These are phyloP conservation scores for Pherbina coryleti DNA, from an alignment of 2,888 invertebrate genomes.

Conservation along the genomic window DNA sequence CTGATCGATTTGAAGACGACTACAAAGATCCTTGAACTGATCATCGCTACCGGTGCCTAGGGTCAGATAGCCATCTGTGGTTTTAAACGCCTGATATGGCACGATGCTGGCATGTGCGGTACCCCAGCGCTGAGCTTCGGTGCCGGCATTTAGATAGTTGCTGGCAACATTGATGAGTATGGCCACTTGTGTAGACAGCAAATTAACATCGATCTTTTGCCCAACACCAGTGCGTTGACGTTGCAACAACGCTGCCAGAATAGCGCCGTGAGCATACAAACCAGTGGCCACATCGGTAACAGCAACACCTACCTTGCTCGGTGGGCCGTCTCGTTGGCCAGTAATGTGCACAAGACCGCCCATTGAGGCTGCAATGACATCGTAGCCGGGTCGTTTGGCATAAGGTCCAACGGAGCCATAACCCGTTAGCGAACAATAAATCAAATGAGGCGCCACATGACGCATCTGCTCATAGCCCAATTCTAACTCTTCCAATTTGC, in stretches of 20 bases:
- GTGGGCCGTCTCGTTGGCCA: conserved; percentile 85
- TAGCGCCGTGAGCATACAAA: conserved; percentile 93
- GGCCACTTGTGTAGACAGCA: conserved; percentile 93
- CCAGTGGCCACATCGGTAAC: conserved; percentile 96
- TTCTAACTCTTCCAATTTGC: conserved; percentile 81
- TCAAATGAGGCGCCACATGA: conserved; percentile 79
- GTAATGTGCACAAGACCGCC: conserved; percentile 93
- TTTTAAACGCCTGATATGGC: conserved; percentile 91
- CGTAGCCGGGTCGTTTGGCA: conserved; percentile 89
- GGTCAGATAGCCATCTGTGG: conserved; percentile 86
- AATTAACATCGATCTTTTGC: conserved; percentile 93
- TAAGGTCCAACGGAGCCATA: conserved; percentile 93
- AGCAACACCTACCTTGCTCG: conserved; percentile 93
- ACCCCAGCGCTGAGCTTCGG: conserved; percentile 86
- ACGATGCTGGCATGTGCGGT: conserved; percentile 95
- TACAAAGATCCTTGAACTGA: conserved; percentile 83
- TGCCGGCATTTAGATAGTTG: conserved; percentile 88
- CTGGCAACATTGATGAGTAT: conserved; percentile 89
- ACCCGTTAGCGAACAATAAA: conserved; percentile 95
- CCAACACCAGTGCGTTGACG: conserved; percentile 83
- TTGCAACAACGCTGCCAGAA: conserved; percentile 89
- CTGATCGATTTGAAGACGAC: conserved; percentile 74
- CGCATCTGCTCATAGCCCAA: conserved; percentile 85
- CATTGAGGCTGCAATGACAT: conserved; percentile 93
- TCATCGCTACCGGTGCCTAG: conserved; percentile 89